Base-by-base conservation (phyloP, 2,113 vertebrate species). In the Pseudolaguvia tuberculata region DNA sequence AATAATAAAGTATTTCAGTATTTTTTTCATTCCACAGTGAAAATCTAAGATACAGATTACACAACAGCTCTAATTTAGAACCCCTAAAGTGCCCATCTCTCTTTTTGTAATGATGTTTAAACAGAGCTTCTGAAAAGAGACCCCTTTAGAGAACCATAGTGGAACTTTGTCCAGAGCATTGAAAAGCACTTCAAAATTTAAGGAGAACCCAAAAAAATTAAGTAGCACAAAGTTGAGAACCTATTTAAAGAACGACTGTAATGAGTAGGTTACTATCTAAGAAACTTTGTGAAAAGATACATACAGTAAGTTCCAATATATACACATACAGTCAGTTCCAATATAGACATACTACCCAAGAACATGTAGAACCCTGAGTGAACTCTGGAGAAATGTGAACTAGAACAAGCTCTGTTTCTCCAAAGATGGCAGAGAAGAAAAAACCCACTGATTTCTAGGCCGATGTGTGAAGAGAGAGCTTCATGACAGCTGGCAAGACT, bases 371-470 rank as follows among this genome's bases (percentile, higher is more conserved):
- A 42, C 39, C 39, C 58, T n/a, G 31, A 5, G 35, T 39, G 18
- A n/a, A 6, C 10, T 59, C 9, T 12, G 18, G 5, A 35, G 57
- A 39, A 47, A 11, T 15, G 3, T 15, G 21, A 17, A n/a, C 3
- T 20, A 23, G 35, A 14, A 21, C 14, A 6, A 15, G 29, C 18
- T 27, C 21, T 12, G 58, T 66, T 73, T 66, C 70, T 15, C 29
- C 42, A 31, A 17, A 20, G 20, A 50, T 20, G 5, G 51, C 55
- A 3, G 7, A 5, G 29, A 17, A 27, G 4, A 39, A 58, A 65
- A 45, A 18, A 39, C 17, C 31, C 52, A n/a, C 51, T 51, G 57
- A 80, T 79, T 82, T 80, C 47, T 50, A 21, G 39, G 29, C 31
- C 68, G 72, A 77, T 75, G 70, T 31, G 63, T 66, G 29, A 39